Evolutionary conservation across 1,140 invertebrate genomes (phyloP), one percentile per base, ranked within the genome.

Genomic region (Vollenhovia emeryi): DNA sequence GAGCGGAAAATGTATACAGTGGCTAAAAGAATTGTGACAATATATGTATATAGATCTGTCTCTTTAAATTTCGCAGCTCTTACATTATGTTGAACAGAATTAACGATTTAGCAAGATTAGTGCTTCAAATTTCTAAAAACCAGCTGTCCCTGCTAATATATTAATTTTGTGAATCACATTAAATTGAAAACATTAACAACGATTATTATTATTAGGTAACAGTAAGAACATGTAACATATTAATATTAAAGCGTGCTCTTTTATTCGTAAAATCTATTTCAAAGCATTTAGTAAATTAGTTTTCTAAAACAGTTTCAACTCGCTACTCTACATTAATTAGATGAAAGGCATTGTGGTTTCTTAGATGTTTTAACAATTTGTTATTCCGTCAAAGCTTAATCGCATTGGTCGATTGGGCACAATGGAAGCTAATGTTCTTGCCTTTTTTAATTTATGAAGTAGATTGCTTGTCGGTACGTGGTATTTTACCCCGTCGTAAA

Each of bases 371-470:
- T 15, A 43, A 11, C 43, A 45, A 60, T 76, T 60, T 18, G 9
- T 62, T 21, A 18, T 45, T 62, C n/a, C 3, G 3, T 45, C 40
- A 21, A 76, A 59, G 24, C 11, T 24, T 13, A 9, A 57, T 62
- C 40, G n/a, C n/a, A 9, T 45, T 18, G n/a, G 5, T 78, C 4
- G 33, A 33, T n/a, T 50, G 1, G 2, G 15, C 8, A 30, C 13
- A 78, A 11, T 3, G 9, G 11, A 78, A 74, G 60, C 36, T 83
- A 48, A 57, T n/a, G n/a, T 45, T 36, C 18, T 36, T 45, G 8
- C 27, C n/a, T 73, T n/a, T 24, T 73, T 73, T 36, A 82, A 13
- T 73, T 8, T 24, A 15, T 24, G 15, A 60, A 59, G 45, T 73
- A 30, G 43, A 73, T 69, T 45, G 6, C 7, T 40, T 62, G 8